Evolutionary conservation across 2,797 vertebrate species (phyloP).

Genomic region (Astyanax mexicanus): DNA sequence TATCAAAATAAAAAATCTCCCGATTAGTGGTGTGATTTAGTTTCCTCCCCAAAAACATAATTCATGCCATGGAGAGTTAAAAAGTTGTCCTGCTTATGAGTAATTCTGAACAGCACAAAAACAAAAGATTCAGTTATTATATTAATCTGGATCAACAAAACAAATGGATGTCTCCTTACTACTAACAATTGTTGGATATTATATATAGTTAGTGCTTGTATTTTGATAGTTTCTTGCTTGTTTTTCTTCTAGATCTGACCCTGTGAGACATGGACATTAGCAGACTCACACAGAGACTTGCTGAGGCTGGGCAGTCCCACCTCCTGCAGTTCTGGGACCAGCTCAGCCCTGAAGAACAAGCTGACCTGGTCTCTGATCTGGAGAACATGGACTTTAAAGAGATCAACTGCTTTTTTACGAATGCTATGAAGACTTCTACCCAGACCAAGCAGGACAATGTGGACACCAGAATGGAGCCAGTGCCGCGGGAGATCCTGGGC

Average conservation of each 20-base stretch:
- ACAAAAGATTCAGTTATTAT: constrained; percentile 3
- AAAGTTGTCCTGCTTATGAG: background rate
- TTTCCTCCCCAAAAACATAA: no score
- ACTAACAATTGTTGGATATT: background rate
- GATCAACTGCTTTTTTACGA: constrained; percentile 85
- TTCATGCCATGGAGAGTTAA: no score
- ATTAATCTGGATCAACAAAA: constrained; percentile 24
- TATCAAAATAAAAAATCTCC: no score
- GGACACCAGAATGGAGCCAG: constrained; percentile 88
- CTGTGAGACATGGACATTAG: constrained; percentile 77
- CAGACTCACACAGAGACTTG: constrained; percentile 72
- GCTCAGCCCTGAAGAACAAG: constrained; percentile 76
- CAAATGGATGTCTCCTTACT: background rate
- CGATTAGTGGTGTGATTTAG: no score
- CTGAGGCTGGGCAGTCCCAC: constrained; percentile 83
- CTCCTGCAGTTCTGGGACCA: constrained; percentile 88
- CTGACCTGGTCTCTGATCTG: constrained; percentile 76
- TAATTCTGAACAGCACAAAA: constrained; percentile 1
- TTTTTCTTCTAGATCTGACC: constrained; percentile 24
- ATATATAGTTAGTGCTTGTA: constrained; percentile 3
- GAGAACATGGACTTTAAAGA: constrained; percentile 85
- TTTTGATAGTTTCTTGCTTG: background rate
- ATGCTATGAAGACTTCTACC: constrained; percentile 77
- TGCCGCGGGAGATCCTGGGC: constrained; percentile 89
- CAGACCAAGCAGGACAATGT: constrained; percentile 78